phyloP scores from a whole-genome alignment of 2,797 vertebrate genomes.

The Tragopan temminckii region DNA sequence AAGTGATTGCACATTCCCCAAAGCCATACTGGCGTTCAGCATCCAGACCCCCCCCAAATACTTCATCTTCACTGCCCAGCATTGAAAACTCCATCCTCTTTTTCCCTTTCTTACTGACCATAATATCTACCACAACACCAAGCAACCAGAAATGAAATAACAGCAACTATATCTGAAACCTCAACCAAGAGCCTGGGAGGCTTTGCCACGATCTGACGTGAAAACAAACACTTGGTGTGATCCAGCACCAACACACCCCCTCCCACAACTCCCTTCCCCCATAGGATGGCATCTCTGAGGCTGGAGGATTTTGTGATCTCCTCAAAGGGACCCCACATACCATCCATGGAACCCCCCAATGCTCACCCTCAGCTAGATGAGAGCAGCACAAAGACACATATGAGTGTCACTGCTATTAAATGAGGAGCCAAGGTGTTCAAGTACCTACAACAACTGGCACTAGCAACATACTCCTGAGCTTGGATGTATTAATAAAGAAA shows the following conservation, averaged over 20 bases:
- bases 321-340: accelerated
- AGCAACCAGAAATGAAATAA: neutral
- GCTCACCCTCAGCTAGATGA: neutral
- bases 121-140: neutral
- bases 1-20: conserved; percentile 9
- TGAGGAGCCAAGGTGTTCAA: neutral
- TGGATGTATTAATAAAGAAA: neutral
- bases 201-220: neutral
- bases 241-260: neutral
- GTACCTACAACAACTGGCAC: neutral
- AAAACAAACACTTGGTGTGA: neutral
- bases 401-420: neutral
- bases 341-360: neutral
- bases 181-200: neutral
- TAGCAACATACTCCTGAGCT: neutral
- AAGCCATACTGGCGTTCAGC: neutral
- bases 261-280: neutral
- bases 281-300: accelerated
- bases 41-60: neutral
- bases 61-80: neutral
- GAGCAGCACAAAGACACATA: accelerated
- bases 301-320: neutral
- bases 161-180: neutral
- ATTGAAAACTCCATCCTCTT: neutral
- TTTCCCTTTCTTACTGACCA: neutral